Percentiles rank a stretch among this genome's conserved stretches.
Conservation (phyloP, 2,113 vertebrate genomes). For the Galbula dea region DNA sequence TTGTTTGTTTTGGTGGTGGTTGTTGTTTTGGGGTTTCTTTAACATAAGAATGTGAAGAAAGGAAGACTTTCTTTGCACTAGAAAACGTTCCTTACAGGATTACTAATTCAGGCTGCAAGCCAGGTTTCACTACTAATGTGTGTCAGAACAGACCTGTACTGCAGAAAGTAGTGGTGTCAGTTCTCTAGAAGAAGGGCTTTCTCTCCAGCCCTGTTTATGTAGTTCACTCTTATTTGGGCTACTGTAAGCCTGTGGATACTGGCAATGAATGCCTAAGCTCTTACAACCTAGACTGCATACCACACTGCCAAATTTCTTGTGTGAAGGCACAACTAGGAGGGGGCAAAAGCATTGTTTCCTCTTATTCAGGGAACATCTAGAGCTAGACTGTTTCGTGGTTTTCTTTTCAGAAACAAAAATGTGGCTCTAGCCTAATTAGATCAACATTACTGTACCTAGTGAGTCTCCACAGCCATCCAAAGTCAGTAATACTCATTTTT, state of each 20-base stretch:
- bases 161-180: not conserved
- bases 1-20: too few species aligned
- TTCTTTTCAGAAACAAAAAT: not conserved
- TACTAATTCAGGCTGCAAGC: not conserved
- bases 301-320: accelerated
- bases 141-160: not conserved
- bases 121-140: not conserved
- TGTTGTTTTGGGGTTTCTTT: too few species aligned
- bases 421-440: not conserved
- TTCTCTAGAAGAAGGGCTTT: not conserved
- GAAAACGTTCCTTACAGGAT: not conserved
- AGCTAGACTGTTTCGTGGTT: not conserved
- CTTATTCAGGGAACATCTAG: not conserved
- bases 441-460: not conserved
- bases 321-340: not conserved
- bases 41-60: not conserved
- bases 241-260: not conserved
- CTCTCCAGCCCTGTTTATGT: not conserved
- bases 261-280: not conserved
- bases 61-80: not conserved
- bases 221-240: not conserved
- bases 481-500: not conserved
- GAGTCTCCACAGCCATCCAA: not conserved
- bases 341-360: not conserved
- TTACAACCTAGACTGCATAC: accelerated